A percentile compares a stretch with the other conserved stretches of the same genome.
Conservation (phyloP, 1,140 invertebrate genomes). For the Apis dorsata region DNA sequence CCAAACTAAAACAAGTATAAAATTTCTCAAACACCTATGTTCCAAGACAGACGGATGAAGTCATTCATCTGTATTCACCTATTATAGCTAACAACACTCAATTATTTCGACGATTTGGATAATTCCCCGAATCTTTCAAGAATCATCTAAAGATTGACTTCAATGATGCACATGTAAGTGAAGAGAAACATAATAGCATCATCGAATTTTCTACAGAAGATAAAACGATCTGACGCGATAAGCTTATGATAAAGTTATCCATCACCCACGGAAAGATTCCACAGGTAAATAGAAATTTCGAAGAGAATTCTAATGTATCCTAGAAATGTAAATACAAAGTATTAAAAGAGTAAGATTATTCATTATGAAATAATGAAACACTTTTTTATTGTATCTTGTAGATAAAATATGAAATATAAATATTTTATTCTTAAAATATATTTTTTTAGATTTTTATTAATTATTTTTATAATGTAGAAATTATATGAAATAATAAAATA, state of each 20-base stretch:
- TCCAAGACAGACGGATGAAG: not conserved
- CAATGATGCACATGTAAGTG: not conserved
- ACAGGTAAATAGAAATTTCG: constrained; percentile 37
- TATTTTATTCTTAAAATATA: too few relatives aligned
- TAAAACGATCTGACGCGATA: not conserved
- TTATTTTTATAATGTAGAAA: too few relatives aligned
- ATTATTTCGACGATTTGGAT: not conserved
- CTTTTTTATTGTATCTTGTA: too few relatives aligned
- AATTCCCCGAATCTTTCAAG: not conserved
- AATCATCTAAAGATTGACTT: not conserved
- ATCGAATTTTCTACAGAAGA: constrained; percentile 21
- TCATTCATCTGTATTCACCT: not conserved
- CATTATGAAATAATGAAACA: too few relatives aligned
- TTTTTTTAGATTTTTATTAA: too few relatives aligned
- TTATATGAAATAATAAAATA: too few relatives aligned
- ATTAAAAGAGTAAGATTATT: too few relatives aligned
- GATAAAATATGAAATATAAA: too few relatives aligned
- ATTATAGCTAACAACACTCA: constrained; percentile 5
- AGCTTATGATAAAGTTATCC: not conserved
- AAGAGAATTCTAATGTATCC: constrained; percentile 10
- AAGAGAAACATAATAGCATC: not conserved
- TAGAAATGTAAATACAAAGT: too few relatives aligned
- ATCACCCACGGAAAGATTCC: not conserved
- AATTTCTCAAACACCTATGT: not conserved
- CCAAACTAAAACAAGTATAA: not conserved